Evolutionary conservation across 2,888 invertebrate genomes (phyloP).

Genomic region (Andrena trimmerana): DNA sequence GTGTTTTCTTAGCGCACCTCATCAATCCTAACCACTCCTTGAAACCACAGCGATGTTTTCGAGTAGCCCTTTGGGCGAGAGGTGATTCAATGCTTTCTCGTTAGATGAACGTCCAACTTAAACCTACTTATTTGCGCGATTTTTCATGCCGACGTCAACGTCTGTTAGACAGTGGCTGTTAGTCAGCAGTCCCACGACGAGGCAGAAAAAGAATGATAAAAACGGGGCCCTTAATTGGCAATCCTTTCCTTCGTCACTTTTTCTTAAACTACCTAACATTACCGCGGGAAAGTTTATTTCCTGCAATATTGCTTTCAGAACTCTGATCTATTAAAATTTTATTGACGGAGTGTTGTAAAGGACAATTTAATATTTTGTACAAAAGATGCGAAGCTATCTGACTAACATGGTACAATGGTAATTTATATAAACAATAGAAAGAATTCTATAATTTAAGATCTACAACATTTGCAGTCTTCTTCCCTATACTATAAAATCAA

Average conservation of each 20-base stretch:
- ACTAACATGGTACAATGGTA: background rate
- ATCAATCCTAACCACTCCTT: constrained; percentile 59
- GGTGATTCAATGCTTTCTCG: constrained; percentile 71
- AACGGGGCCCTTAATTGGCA: constrained; percentile 43
- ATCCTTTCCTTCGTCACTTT: constrained; percentile 42
- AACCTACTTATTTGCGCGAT: constrained; percentile 39
- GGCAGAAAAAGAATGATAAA: constrained; percentile 23
- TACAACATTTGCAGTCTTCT: too few species aligned
- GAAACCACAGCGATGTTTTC: constrained; percentile 45
- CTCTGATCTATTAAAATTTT: constrained; percentile 36
- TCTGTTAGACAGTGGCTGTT: constrained; percentile 53
- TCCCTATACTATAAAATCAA: too few species aligned
- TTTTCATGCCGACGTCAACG: constrained; percentile 55
- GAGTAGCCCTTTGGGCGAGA: constrained; percentile 58
- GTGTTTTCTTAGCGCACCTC: constrained; percentile 66
- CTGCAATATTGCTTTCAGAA: background rate
- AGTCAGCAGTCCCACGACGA: constrained; percentile 21
- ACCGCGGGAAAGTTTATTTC: constrained; percentile 16
- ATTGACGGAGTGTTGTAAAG: background rate
- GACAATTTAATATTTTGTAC: background rate
- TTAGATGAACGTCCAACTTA: constrained; percentile 63
- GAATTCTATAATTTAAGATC: too few species aligned
- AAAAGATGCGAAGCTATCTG: background rate
- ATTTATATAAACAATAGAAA: background rate
- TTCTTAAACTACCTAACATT: constrained; percentile 16